A percentile compares a stretch with the other conserved stretches of the same genome.
phyloP scores from a whole-genome alignment of 2,113 vertebrate species.

The Megalops atlanticus region DNA sequence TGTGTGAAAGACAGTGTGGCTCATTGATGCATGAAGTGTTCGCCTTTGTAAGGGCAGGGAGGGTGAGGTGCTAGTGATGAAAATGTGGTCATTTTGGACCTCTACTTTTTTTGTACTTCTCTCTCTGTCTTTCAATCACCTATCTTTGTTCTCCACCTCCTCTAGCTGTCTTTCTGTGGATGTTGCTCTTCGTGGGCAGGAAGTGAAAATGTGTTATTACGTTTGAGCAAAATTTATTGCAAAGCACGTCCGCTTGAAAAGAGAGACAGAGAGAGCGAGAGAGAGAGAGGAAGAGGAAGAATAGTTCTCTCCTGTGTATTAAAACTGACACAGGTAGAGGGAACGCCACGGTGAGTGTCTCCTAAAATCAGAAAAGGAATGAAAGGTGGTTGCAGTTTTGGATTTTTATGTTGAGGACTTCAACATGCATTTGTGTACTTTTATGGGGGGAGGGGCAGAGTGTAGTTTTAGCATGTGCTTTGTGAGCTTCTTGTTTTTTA shows the following conservation, averaged over 20 bases:
- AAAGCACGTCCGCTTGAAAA: background rate
- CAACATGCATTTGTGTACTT: background rate
- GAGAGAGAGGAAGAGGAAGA: background rate
- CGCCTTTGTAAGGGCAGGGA: no score
- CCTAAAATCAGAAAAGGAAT: background rate
- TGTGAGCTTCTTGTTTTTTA: no score
- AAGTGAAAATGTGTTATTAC: slow-evolving; percentile 18
- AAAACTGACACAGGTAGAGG: background rate
- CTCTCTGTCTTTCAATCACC: background rate
- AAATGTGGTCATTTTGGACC: background rate
- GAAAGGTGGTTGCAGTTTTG: no score
- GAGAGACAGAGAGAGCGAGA: background rate
- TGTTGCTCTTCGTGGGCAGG: slow-evolving; percentile 15
- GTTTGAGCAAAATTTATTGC: slow-evolving; percentile 18
- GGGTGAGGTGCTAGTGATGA: background rate
- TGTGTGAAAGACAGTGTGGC: no score
- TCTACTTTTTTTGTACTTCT: background rate
- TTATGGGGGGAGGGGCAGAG: background rate
- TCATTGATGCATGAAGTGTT: no score
- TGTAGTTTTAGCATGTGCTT: no score
- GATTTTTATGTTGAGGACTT: background rate
- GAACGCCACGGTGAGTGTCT: background rate
- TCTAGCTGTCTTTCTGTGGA: background rate
- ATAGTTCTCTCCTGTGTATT: background rate
- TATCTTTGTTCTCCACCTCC: background rate